Conservation (phyloP, 2,797 vertebrate genomes). For the Myotis daubentonii region DNA sequence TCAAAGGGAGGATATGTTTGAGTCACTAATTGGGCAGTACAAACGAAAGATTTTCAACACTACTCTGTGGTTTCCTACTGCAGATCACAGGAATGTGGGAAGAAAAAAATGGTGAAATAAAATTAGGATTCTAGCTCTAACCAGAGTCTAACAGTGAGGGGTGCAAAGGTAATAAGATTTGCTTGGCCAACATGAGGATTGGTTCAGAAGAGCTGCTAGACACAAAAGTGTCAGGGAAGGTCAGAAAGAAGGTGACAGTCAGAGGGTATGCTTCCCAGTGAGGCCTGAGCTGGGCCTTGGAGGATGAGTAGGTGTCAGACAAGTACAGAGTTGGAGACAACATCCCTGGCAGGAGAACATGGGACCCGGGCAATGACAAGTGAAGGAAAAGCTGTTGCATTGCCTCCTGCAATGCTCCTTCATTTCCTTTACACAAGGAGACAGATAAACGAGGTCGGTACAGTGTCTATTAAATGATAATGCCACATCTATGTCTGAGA, state of each 20-base stretch:
- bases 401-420: background rate
- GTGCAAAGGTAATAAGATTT: background rate
- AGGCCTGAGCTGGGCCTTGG: background rate
- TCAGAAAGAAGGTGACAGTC: background rate
- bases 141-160: background rate
- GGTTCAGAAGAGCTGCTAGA: background rate
- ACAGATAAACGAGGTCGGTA: background rate
- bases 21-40: background rate
- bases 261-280: accelerated
- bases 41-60: conserved; percentile 11
- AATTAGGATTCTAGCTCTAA: background rate
- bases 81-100: background rate
- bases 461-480: background rate
- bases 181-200: background rate
- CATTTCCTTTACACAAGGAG: background rate
- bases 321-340: background rate
- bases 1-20: background rate
- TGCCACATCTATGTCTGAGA: background rate
- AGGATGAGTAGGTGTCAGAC: background rate
- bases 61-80: background rate
- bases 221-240: background rate
- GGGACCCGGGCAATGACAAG: background rate
- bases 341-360: background rate
- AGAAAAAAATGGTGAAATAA: background rate
- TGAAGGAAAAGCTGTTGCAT: background rate